These are phyloP conservation scores for Ochotona curzoniae DNA, from an alignment of 2,113 vertebrate genomes.

Conservation along the genomic window DNA sequence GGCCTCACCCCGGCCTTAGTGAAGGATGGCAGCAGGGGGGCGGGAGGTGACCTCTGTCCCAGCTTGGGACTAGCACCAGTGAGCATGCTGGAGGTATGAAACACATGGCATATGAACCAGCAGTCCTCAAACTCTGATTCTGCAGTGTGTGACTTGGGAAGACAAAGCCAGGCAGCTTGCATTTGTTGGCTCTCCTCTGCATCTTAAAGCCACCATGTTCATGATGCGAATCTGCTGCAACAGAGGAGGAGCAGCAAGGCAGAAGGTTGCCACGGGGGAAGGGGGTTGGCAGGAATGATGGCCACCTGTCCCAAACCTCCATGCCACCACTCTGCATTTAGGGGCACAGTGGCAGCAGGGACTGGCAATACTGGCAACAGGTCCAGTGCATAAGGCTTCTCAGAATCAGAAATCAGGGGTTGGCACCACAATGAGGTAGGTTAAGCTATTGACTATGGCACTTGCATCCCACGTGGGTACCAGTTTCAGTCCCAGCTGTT, in stretches of 20 bases:
- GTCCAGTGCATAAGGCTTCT: not conserved
- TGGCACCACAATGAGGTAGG: too few species aligned
- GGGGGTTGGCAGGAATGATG: too few species aligned
- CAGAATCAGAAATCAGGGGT: not conserved
- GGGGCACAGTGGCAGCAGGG: not conserved
- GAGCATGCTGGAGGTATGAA: not conserved
- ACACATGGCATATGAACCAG: slow-evolving; percentile 57
- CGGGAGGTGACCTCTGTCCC: not conserved
- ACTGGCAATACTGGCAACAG: not conserved
- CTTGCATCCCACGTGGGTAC: too few species aligned
- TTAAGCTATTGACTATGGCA: too few species aligned
- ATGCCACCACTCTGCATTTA: too few species aligned
- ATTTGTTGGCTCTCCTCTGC: not conserved
- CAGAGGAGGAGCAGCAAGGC: not conserved
- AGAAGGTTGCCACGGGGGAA: not conserved
- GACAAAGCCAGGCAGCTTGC: not conserved
- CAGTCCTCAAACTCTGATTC: not conserved
- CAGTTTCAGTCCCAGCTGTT: too few species aligned
- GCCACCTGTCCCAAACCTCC: too few species aligned
- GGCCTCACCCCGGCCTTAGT: not conserved
- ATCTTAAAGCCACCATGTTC: not conserved
- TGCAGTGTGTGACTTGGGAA: not conserved
- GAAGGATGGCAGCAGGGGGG: too few species aligned
- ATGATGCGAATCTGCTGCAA: not conserved
- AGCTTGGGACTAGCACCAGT: slow-evolving; percentile 44